Evolutionary conservation across 2,888 invertebrate species (phyloP), one percentile per base, ranked within the genome.

Genomic region (Diplolepis rosae): DNA sequence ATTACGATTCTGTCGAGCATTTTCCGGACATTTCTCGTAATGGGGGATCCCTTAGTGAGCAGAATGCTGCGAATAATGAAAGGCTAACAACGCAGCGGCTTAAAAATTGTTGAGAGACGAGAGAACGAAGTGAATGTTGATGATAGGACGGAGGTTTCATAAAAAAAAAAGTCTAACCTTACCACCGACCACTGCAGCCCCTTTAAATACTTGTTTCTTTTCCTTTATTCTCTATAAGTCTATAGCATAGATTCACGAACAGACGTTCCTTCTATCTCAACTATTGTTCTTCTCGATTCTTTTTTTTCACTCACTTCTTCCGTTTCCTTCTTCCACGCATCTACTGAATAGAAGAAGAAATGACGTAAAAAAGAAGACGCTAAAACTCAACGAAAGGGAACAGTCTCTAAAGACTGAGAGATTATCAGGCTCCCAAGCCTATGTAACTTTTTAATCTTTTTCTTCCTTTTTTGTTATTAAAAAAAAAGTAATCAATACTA

Each of bases 271-370:
- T 66, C 18, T 61, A 61, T 61, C 39, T 72, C 73, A 75, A 54
- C 30, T 71, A 75, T 77, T 74, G 72, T 72, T 76, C 76, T 66
- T 22, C 67, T 68, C 69, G 74, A 78, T 75, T 80, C 13, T 73
- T 72, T 71, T 72, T 73, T 51, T 66, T 51, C 52, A 61, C 67
- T 72, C 72, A 61, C 67, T 72, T 71, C 70, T 69, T 72, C 77
- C 72, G 73, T 76, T 72, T 71, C 68, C 71, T 65, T 67, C 71
- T 65, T 32, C 72, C 13, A 61, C 35, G 24, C 35, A 56, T 39
- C 18, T 24, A 7, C 24, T 39, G 13, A 56, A 56, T 56, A 22
- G 51, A 45, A 68, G 42, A 35, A n/a, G 39, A 35, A 65, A 61
- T 15, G n/a, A 24, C 15, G 4, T 48, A 66, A 24, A 51, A 56